Conservation (phyloP, 2,113 vertebrate genomes). For the Ceratotherium simum region DNA sequence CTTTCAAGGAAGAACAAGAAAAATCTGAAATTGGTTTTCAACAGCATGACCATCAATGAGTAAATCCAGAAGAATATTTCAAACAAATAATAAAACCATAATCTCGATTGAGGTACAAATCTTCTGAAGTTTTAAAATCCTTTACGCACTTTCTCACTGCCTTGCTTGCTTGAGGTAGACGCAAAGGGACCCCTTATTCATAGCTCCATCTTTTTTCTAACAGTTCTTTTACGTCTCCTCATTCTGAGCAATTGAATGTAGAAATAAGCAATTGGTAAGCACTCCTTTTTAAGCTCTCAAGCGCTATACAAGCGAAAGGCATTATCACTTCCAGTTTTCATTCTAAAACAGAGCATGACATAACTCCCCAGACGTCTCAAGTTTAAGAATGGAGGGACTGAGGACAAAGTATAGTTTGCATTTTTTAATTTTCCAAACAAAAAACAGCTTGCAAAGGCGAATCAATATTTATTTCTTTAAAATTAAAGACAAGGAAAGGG, state of each 20-base stretch:
- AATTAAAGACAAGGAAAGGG: neutral
- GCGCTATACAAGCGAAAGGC: neutral
- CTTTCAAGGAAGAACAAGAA: neutral
- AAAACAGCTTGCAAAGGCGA: neutral
- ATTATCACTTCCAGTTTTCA: neutral
- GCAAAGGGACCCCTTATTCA: neutral
- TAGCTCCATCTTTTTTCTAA: neutral
- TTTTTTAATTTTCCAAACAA: neutral
- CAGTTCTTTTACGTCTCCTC: neutral
- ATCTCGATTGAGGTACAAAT: neutral
- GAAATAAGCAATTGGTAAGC: slow-evolving; percentile 27
- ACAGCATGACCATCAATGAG: neutral
- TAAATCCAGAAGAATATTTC: neutral
- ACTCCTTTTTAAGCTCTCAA: neutral
- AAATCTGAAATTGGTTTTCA: neutral
- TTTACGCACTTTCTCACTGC: neutral
- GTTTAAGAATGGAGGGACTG: neutral
- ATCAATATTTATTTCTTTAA: neutral
- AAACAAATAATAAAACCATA: neutral
- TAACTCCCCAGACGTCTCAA: neutral
- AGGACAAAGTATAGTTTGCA: neutral
- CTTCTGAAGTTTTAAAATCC: neutral
- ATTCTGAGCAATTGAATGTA: neutral
- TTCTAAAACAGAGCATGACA: neutral
- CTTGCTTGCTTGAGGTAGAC: neutral